These are phyloP conservation scores for Centropus bengalensis DNA, from an alignment of 2,113 vertebrate genomes.

Conservation along the genomic window DNA sequence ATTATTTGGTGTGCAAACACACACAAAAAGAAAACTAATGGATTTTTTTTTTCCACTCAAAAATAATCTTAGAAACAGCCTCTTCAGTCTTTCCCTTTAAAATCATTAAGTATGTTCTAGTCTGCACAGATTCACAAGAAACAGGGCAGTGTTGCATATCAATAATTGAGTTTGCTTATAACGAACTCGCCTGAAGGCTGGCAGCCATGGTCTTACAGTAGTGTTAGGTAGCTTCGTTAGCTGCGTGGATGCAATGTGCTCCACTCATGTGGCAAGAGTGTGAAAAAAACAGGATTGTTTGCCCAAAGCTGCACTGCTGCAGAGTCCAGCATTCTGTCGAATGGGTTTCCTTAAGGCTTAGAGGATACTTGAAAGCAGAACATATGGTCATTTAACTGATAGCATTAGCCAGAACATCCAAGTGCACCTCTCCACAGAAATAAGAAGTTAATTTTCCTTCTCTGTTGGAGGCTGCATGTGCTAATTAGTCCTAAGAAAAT, in stretches of 20 bases:
- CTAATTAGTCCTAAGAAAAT: constrained; percentile 38
- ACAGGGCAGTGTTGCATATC: constrained; percentile 17
- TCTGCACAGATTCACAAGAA: neutral
- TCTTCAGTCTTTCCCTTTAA: neutral
- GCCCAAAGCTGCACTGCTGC: neutral
- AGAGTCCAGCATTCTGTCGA: neutral
- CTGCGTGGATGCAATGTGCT: neutral
- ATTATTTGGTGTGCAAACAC: neutral
- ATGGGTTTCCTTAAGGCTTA: neutral
- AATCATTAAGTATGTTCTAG: neutral
- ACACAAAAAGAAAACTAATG: neutral
- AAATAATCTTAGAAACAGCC: neutral
- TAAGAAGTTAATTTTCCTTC: constrained; percentile 38
- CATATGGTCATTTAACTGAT: neutral
- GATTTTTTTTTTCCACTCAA: neutral
- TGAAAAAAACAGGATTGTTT: neutral
- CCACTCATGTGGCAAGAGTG: too few relatives aligned
- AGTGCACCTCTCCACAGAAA: constrained; percentile 33
- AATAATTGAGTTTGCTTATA: neutral
- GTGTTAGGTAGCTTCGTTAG: neutral
- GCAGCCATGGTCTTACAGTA: accelerated
- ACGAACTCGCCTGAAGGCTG: neutral
- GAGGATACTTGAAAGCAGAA: neutral
- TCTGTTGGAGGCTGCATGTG: constrained; percentile 15
- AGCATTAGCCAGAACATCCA: neutral